phyloP scores from a whole-genome alignment of 2,113 vertebrate genomes.

The Xiphias gladius region DNA sequence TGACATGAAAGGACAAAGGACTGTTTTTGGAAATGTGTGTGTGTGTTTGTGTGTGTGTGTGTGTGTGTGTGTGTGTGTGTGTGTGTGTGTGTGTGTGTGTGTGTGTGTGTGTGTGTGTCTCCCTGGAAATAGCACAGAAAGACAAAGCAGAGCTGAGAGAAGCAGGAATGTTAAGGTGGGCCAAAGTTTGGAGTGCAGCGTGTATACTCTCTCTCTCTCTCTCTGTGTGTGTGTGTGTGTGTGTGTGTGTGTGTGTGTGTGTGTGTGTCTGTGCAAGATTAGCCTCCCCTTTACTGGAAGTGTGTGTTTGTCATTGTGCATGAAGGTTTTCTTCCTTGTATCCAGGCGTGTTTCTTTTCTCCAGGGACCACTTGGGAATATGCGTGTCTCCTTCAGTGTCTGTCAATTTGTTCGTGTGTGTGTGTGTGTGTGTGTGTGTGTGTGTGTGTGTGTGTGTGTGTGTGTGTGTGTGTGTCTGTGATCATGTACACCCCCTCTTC shows the following conservation, averaged over 20 bases:
- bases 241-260: constrained; percentile 12
- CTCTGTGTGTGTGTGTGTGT: constrained; percentile 25
- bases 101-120: constrained; percentile 17
- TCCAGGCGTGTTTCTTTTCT: constrained; percentile 36
- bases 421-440: constrained; percentile 9
- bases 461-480: constrained; percentile 13
- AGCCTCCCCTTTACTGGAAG: constrained; percentile 18
- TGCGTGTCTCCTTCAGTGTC: constrained; percentile 24
- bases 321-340: constrained; percentile 39
- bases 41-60: constrained; percentile 15
- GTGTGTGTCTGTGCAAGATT: not conserved
- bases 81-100: constrained; percentile 18
- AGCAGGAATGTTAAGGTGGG: constrained; percentile 49
- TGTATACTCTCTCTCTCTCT: constrained; percentile 3
- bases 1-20: constrained; percentile 67
- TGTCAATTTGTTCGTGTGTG: not conserved
- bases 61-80: not conserved
- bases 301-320: constrained; percentile 33
- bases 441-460: constrained; percentile 11
- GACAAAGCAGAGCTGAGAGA: constrained; percentile 34
- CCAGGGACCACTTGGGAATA: constrained; percentile 58
- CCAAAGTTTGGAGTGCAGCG: constrained; percentile 31
- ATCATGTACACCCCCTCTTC: not conserved
- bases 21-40: constrained; percentile 21
- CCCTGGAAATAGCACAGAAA: constrained; percentile 45